Percentiles rank a stretch among this genome's conserved stretches.
These are phyloP conservation scores for Etheostoma perlongum DNA, from an alignment of 2,797 vertebrate species.

Conservation along the genomic window DNA sequence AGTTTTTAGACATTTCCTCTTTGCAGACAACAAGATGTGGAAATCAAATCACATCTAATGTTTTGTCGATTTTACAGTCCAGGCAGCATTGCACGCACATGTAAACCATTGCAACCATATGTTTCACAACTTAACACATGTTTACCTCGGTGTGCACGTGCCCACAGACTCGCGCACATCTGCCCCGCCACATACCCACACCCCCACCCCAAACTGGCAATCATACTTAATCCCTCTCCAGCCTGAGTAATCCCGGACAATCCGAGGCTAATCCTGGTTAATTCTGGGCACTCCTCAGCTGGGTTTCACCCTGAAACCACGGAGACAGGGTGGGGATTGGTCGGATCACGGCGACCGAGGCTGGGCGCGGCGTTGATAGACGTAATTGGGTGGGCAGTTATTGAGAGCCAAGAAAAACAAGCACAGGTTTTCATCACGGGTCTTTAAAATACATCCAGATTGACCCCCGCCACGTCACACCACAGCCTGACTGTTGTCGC, in stretches of 20 bases:
- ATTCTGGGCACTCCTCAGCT: constrained; percentile 83
- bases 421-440: constrained; percentile 67
- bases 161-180: neutral
- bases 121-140: constrained; percentile 53
- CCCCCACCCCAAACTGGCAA: constrained; percentile 80
- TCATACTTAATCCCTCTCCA: constrained; percentile 84
- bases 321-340: constrained; percentile 81
- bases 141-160: constrained; percentile 24
- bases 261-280: constrained; percentile 85
- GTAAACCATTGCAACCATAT: constrained; percentile 29
- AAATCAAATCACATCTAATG: constrained; percentile 5
- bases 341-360: constrained; percentile 72
- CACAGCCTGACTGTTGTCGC: constrained; percentile 21
- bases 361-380: constrained; percentile 59
- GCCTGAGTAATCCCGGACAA: constrained; percentile 83
- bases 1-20: neutral
- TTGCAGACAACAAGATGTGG: constrained; percentile 1
- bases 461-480: constrained; percentile 63
- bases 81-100: neutral
- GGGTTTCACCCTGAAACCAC: constrained; percentile 81
- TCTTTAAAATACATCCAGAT: constrained; percentile 65
- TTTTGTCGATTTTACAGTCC: neutral
- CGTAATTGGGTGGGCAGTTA: constrained; percentile 72
- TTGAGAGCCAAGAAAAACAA: constrained; percentile 74
- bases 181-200: constrained; percentile 21